Evolutionary conservation across 2,888 invertebrate species (phyloP).

Genomic region (Stenurella melanura): DNA sequence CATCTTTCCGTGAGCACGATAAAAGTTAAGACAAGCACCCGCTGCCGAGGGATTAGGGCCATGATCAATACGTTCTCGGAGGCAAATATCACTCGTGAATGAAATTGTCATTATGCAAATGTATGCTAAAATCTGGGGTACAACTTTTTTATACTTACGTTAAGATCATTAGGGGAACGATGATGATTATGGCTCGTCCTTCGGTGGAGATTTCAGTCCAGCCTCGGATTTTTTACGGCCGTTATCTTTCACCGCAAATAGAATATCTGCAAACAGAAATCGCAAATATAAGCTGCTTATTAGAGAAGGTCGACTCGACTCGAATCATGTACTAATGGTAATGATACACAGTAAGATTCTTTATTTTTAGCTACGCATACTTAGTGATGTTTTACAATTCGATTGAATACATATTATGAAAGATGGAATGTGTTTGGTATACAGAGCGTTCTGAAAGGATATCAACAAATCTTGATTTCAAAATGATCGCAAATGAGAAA

Average conservation of each 20-base stretch:
- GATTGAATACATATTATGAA: too few relatives aligned
- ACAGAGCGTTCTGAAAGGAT: too few relatives aligned
- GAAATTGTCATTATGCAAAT: constrained; percentile 18
- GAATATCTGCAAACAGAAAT: not conserved
- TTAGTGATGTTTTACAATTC: too few relatives aligned
- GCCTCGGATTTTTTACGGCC: not conserved
- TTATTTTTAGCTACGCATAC: too few relatives aligned
- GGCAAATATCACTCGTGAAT: constrained; percentile 22
- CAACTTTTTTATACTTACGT: constrained; percentile 45
- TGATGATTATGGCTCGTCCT: not conserved
- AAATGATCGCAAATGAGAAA: too few relatives aligned
- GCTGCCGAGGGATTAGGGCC: constrained; percentile 11
- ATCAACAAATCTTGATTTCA: too few relatives aligned
- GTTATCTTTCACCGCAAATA: not conserved
- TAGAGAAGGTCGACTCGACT: too few relatives aligned
- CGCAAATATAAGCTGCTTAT: too few relatives aligned
- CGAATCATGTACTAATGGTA: too few relatives aligned
- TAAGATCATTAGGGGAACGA: constrained; percentile 29
- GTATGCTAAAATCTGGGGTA: not conserved
- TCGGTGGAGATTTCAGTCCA: not conserved
- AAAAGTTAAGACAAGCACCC: constrained; percentile 18
- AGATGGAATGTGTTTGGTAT: too few relatives aligned
- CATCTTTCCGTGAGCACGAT: constrained; percentile 17
- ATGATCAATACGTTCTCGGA: constrained; percentile 16
- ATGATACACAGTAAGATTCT: too few relatives aligned